Evolutionary conservation across 2,888 invertebrate species (phyloP), one percentile per base, ranked within the genome.

Genomic region (Hermodice carunculata): DNA sequence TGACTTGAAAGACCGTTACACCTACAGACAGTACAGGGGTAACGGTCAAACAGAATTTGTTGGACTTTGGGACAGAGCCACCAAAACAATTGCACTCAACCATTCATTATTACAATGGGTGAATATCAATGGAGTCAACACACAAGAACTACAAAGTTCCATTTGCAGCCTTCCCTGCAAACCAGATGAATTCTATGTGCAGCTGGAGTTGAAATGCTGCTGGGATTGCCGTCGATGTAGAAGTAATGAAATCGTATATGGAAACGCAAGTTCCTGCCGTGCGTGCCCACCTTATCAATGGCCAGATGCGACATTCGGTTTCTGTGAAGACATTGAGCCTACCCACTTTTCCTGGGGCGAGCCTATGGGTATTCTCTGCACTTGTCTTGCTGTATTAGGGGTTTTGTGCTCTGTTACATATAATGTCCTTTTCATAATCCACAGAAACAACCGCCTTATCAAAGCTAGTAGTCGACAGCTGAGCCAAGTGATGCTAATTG

Each of bases 181-280:
- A n/a, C 17, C 48, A 17, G 74, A 75, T 0, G 62, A 74, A 49
- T 69, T 68, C 54, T 64, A 67, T 1, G 66, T 74, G 1, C 67
- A 61, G 46, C 58, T 57, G 17, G 72, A 73, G 43, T 64, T 66
- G 4, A 54, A 58, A 32, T 78, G 78, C 60, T 78, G 78, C 66
- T 78, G 76, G 76, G 63, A 68, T 26, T 78, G 78, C 59, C 53
- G 67, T 8, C 22, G 49, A 32, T 78, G 78, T 59, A 61, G 71
- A 0, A 62, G 61, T 40, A 75, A 76, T 37, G 78, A 78, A 52
- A 57, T 63, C 26, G 56, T 56, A 5, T 22, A 67, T 11, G 26
- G 26, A 4, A 64, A 54, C n/a, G 59, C 60, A 6, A 66, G 67
- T 17, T 57, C 60, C 19, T 77, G 77, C 31, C 46, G 61, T 11